These are phyloP conservation scores for Drosophila recens DNA, from an alignment of 2,888 invertebrate genomes.

Conservation along the genomic window DNA sequence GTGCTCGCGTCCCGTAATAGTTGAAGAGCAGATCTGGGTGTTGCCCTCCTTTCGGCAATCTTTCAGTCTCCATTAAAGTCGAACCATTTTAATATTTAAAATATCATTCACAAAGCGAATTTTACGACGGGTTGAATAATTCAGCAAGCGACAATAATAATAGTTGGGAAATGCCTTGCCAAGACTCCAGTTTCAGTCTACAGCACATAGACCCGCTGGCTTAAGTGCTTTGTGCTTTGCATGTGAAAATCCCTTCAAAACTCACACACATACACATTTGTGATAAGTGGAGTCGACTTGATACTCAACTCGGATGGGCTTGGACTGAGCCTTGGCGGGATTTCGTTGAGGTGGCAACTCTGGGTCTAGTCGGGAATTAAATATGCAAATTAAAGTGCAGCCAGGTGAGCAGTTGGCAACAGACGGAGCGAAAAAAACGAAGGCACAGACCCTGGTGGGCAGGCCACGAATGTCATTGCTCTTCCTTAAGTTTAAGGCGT, in stretches of 20 bases:
- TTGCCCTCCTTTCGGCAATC: constrained; percentile 10
- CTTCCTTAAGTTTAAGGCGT: constrained; percentile 22
- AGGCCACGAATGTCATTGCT: constrained; percentile 31
- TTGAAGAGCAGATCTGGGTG: constrained; percentile 4
- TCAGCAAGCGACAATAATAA: constrained; percentile 68
- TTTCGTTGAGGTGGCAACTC: no score
- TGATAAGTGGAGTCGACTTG: constrained; percentile 7
- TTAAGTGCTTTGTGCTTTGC: constrained; percentile 68
- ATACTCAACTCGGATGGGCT: no score
- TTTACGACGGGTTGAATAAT: constrained; percentile 60
- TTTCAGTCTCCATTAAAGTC: constrained; percentile 27
- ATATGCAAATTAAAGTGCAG: constrained; percentile 43
- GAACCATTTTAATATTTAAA: constrained; percentile 70
- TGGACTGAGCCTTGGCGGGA: constrained; percentile 19
- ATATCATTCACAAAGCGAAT: constrained; percentile 54
- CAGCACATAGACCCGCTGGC: constrained; percentile 19
- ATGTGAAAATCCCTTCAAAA: constrained; percentile 51
- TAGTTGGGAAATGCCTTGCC: constrained; percentile 43
- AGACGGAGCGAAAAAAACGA: neutral
- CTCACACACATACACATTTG: constrained; percentile 37
- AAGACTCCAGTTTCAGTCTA: neutral
- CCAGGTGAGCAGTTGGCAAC: constrained; percentile 32
- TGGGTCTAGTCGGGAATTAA: constrained; percentile 32
- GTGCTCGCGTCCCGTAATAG: constrained; percentile 24
- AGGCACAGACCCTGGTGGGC: constrained; percentile 10